Percentiles rank a stretch among this genome's conserved stretches.
phyloP scores from a whole-genome alignment of 2,797 vertebrate genomes.

The Molothrus ater region DNA sequence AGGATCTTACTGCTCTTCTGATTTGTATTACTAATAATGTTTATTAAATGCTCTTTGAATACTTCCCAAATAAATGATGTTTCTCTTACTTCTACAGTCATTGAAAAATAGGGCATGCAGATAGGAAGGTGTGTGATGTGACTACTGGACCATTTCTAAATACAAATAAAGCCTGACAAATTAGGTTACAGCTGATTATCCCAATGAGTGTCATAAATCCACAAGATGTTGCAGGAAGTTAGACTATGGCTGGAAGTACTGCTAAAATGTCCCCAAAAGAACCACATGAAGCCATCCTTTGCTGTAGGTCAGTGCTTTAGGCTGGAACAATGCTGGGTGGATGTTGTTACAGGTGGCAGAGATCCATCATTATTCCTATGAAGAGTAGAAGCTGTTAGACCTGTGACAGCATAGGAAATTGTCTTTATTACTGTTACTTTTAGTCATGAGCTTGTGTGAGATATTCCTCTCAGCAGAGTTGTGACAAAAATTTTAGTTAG shows the following conservation, averaged over 20 bases:
- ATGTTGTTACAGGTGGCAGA: neutral
- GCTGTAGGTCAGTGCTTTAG: neutral
- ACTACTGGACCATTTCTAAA: neutral
- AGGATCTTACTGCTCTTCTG: slow-evolving; percentile 14
- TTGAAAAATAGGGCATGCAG: neutral
- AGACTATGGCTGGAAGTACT: neutral
- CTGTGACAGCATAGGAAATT: neutral
- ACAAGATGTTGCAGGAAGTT: neutral
- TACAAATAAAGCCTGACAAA: neutral
- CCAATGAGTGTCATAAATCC: neutral
- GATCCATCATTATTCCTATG: neutral
- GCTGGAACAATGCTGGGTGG: neutral
- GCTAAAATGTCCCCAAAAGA: neutral
- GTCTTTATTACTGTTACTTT: neutral
- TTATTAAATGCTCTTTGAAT: slow-evolving; percentile 7
- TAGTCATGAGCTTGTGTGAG: neutral
- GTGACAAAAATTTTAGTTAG: neutral
- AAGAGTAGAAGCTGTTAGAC: neutral
- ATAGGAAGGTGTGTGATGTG: neutral
- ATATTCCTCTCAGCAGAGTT: neutral
- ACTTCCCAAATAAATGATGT: neutral
- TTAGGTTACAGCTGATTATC: neutral
- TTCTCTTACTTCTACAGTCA: neutral
- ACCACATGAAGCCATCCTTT: neutral
- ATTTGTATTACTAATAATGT: neutral